phyloP scores from a whole-genome alignment of 2,797 vertebrate species.

The Pipistrellus nathusii region DNA sequence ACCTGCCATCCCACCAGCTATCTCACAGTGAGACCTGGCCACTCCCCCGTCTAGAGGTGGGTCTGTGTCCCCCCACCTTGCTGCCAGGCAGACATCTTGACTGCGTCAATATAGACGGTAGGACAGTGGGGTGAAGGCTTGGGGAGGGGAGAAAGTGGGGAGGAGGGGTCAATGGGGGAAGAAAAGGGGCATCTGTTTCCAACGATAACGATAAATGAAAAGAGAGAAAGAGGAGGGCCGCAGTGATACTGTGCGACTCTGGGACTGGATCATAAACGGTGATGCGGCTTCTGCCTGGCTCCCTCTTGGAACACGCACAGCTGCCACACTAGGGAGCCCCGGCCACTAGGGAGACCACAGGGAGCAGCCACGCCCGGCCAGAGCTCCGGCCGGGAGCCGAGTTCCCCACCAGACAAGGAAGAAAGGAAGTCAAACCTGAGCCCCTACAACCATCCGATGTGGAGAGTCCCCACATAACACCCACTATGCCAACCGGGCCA shows the following conservation, averaged over 20 bases:
- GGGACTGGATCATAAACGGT: background rate
- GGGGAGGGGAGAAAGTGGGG: too few species aligned
- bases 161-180: too few species aligned
- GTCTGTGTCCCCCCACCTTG: background rate
- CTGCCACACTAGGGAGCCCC: accelerated
- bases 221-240: background rate
- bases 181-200: too few species aligned
- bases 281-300: background rate
- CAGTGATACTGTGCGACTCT: background rate
- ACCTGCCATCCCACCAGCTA: background rate
- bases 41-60: background rate
- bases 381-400: background rate
- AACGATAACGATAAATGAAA: background rate
- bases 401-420: too few species aligned
- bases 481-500: background rate
- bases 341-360: accelerated
- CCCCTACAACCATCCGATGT: accelerated
- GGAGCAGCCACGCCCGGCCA: accelerated
- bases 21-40: background rate
- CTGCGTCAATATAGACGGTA: background rate
- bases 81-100: background rate
- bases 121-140: background rate
- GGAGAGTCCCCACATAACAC: background rate
- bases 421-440: background rate
- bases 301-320: background rate